A percentile compares a stretch with the other conserved stretches of the same genome.
Evolutionary conservation across 2,113 vertebrate species (phyloP).

Genomic region (Lepus europaeus): DNA sequence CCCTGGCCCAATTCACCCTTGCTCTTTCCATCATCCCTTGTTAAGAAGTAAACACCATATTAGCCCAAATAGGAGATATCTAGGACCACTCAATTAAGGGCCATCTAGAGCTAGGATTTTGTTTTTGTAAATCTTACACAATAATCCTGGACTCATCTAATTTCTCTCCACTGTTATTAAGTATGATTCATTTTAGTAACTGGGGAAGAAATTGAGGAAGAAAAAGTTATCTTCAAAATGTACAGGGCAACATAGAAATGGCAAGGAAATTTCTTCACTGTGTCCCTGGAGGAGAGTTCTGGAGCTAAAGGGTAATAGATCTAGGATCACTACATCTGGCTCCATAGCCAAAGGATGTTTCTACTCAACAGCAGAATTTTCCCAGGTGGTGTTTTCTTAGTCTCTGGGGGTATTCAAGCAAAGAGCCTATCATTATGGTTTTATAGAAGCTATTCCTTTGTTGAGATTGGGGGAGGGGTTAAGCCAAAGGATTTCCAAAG

Average conservation of each 20-base stretch:
- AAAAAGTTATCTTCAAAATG: background rate
- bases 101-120: background rate
- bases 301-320: background rate
- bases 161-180: slow-evolving; percentile 1
- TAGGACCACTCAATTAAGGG: background rate
- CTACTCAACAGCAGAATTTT: background rate
- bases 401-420: background rate
- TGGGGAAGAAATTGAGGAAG: background rate
- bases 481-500: background rate
- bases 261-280: background rate
- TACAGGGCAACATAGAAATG: background rate
- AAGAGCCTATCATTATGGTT: background rate
- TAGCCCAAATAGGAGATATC: background rate
- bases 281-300: background rate
- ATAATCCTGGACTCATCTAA: background rate
- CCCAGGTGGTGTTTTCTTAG: background rate
- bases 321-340: background rate
- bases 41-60: background rate
- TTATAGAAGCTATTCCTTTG: background rate
- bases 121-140: no score
- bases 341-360: background rate
- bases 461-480: background rate
- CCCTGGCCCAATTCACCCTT: background rate
- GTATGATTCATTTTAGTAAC: background rate
- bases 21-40: background rate